phyloP scores from a whole-genome alignment of 1,140 invertebrate genomes.

The Euura lappo region DNA sequence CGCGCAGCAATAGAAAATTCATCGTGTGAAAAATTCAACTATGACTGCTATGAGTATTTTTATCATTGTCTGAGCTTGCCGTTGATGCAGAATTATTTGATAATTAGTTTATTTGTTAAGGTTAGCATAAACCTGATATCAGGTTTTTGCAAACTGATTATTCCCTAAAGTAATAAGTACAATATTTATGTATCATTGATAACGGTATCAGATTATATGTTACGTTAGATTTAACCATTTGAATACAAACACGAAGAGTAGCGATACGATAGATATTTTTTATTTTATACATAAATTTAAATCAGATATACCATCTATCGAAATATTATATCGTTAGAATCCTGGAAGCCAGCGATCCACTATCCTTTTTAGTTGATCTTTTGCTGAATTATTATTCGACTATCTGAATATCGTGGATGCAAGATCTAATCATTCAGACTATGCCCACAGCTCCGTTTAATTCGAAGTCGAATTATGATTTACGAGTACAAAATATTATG shows the following conservation, averaged over 20 bases:
- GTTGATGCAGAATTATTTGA: background rate
- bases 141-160: background rate
- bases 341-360: no score
- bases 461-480: no score
- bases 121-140: background rate
- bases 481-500: no score
- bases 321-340: background rate
- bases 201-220: background rate
- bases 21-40: background rate
- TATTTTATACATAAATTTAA: background rate
- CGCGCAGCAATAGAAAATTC: conserved; percentile 59
- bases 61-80: no score
- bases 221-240: background rate
- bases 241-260: background rate
- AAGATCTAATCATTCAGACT: no score
- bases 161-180: background rate
- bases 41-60: conserved; percentile 1
- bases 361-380: no score
- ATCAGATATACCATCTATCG: background rate
- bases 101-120: conserved; percentile 4
- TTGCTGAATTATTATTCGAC: no score
- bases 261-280: background rate
- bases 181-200: background rate
- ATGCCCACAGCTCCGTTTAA: no score
- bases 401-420: no score